phyloP scores from a whole-genome alignment of 92 coral and sea anemone species.

The Parazoanthus swiftii region DNA sequence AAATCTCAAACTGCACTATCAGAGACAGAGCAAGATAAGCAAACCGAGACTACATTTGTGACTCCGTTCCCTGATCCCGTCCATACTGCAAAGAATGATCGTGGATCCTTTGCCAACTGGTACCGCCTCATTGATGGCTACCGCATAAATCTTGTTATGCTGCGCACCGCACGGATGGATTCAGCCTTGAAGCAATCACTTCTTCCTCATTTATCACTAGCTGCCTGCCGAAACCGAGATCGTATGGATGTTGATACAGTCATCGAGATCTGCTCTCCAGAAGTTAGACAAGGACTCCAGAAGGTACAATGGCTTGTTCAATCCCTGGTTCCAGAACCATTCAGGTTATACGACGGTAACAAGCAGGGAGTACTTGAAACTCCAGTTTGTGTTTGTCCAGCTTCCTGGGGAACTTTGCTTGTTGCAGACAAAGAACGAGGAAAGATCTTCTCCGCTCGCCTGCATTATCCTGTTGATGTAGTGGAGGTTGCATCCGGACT shows the following conservation, averaged over 20 bases:
- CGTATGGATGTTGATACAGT: conserved; percentile 59
- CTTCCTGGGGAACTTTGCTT: conserved; percentile 50
- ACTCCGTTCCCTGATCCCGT: conserved; percentile 59
- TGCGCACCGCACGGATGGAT: conserved; percentile 59
- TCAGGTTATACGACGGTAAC: conserved; percentile 54
- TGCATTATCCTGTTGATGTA: conserved; percentile 63
- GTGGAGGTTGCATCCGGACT: conserved; percentile 50
- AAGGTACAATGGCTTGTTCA: conserved; percentile 46
- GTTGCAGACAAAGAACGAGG: conserved; percentile 51
- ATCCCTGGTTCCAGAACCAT: conserved; percentile 49
- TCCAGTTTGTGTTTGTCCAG: conserved; percentile 53
- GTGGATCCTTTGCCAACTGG: conserved; percentile 60
- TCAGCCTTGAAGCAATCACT: conserved; percentile 47
- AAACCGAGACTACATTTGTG: conserved; percentile 25
- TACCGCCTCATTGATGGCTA: conserved; percentile 56
- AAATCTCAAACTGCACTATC: conserved; percentile 48
- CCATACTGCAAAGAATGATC: conserved; percentile 57
- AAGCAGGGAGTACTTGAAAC: conserved; percentile 49
- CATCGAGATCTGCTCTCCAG: conserved; percentile 55
- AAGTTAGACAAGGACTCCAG: conserved; percentile 51
- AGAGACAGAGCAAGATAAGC: conserved; percentile 35
- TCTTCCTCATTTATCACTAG: conserved; percentile 58
- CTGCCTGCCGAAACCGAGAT: conserved; percentile 62
- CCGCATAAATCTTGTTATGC: conserved; percentile 58
- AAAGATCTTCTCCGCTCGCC: conserved; percentile 60